These are phyloP conservation scores for Arctocebus calabarensis DNA, from an alignment of 2,797 vertebrate genomes.

Conservation along the genomic window DNA sequence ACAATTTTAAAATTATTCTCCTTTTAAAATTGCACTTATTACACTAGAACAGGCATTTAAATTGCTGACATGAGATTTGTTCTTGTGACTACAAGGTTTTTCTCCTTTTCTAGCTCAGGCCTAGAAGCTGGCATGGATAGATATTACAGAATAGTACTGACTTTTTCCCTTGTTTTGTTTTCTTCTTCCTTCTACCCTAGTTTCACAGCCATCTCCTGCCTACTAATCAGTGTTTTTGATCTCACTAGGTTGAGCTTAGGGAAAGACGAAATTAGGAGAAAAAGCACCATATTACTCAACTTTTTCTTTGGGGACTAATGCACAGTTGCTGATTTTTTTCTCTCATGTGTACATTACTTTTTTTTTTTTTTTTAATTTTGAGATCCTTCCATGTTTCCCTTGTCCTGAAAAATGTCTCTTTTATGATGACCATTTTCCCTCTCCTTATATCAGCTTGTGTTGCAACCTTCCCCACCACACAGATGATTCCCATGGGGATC, in stretches of 20 bases:
- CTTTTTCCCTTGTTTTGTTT: background rate
- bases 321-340: background rate
- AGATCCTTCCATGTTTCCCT: background rate
- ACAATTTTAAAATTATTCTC: background rate
- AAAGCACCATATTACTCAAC: background rate
- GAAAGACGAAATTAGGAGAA: background rate
- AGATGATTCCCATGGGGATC: background rate
- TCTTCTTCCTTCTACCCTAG: rapidly evolving
- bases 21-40: background rate
- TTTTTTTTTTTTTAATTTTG: background rate
- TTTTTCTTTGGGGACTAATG: background rate
- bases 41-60: background rate
- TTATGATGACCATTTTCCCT: background rate
- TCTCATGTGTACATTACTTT: background rate
- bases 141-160: background rate
- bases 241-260: background rate
- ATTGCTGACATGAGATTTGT: slow-evolving; percentile 38
- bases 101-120: background rate
- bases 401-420: background rate
- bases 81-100: background rate
- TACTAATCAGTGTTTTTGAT: background rate
- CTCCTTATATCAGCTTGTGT: background rate
- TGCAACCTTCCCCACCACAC: background rate
- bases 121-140: background rate
- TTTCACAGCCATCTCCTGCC: background rate